These are phyloP conservation scores for Zeus faber DNA, from an alignment of 2,113 vertebrate species.

Conservation along the genomic window DNA sequence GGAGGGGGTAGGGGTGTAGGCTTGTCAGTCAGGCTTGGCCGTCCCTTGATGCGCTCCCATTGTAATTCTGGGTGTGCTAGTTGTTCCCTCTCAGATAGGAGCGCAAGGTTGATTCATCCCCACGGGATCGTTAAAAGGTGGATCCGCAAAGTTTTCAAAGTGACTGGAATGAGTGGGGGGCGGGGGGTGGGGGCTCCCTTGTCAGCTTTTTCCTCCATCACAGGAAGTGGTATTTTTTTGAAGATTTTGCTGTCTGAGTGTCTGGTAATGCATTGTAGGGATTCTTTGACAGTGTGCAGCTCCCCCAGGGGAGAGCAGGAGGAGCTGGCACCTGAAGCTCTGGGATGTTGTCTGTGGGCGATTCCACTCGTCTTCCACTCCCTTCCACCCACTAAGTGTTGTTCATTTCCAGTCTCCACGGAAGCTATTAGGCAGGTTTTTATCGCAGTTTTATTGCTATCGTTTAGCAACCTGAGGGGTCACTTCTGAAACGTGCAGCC, in stretches of 20 bases:
- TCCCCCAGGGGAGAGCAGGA: conserved; percentile 43
- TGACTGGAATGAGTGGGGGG: conserved; percentile 42
- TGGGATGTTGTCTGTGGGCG: conserved; percentile 19
- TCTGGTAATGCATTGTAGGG: conserved; percentile 60
- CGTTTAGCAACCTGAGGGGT: too few species aligned
- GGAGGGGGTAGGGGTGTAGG: too few species aligned
- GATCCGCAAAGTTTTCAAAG: conserved; percentile 66
- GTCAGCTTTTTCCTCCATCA: conserved; percentile 63
- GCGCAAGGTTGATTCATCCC: conserved; percentile 62
- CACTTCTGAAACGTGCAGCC: too few species aligned
- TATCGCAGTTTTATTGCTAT: too few species aligned
- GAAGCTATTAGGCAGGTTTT: too few species aligned
- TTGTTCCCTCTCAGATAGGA: conserved; percentile 56
- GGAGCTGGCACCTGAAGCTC: conserved; percentile 38
- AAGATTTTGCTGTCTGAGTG: conserved; percentile 66
- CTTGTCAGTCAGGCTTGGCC: conserved; percentile 70
- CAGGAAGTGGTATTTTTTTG: conserved; percentile 60
- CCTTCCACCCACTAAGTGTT: too few species aligned
- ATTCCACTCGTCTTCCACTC: too few species aligned
- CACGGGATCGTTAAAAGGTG: conserved; percentile 61
- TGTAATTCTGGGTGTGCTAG: conserved; percentile 60
- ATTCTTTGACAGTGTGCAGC: conserved; percentile 43
- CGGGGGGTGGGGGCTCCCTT: conserved; percentile 37
- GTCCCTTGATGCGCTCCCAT: conserved; percentile 64
- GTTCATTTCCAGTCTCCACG: too few species aligned